Conservation (phyloP, 2,113 vertebrate species). For the Siphamia tubifer region DNA sequence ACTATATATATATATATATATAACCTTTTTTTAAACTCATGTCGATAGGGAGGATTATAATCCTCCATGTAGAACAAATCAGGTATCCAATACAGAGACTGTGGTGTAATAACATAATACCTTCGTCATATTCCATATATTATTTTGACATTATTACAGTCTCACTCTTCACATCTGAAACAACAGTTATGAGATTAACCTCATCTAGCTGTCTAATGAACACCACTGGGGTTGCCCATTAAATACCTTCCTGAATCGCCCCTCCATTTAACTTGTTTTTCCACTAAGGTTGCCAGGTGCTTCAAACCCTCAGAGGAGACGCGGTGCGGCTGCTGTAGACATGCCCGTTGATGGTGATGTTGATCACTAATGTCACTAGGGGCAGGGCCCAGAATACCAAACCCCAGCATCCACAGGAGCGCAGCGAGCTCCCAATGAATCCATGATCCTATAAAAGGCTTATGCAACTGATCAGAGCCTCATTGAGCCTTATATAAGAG, state of each 20-base stretch:
- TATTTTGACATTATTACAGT: not conserved
- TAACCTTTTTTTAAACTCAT: no score
- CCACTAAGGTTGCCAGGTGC: conserved; percentile 51
- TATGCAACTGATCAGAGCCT: conserved; percentile 60
- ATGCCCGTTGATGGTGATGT: not conserved
- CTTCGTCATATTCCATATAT: not conserved
- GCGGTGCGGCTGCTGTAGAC: not conserved
- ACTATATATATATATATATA: no score
- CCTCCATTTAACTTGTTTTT: conserved; percentile 41
- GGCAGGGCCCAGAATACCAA: not conserved
- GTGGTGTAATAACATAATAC: no score
- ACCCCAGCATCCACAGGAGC: not conserved
- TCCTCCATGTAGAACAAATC: no score
- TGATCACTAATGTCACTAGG: not conserved
- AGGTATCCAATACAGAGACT: no score
- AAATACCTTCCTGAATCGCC: not conserved
- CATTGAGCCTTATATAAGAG: conserved; percentile 62
- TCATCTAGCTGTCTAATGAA: conserved; percentile 42
- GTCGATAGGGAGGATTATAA: no score
- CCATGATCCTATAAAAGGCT: conserved; percentile 45
- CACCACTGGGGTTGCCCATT: conserved; percentile 37
- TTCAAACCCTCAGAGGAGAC: not conserved
- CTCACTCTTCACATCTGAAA: not conserved
- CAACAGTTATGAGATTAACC: not conserved
- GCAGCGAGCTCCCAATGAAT: conserved; percentile 7